Evolutionary conservation across 2,797 vertebrate species (phyloP), one percentile per base, ranked within the genome.

Genomic region (Cuniculus paca): DNA sequence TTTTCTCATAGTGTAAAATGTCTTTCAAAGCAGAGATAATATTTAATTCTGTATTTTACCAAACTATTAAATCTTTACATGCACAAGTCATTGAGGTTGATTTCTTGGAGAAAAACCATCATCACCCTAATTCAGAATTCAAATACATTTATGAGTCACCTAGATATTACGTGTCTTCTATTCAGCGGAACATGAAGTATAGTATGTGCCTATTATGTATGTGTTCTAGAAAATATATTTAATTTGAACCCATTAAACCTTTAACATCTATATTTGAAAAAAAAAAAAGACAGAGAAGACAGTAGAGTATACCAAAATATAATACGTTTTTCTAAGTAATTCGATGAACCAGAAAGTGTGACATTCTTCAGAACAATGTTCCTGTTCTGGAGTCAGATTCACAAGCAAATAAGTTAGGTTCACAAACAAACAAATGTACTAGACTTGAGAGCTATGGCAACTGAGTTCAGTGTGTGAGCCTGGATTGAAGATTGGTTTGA

Each of bases 231-330:
- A 65, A 81, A 95, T 79, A 61, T 81, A 6, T 61, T 94, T 90
- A 56, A 80, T 86, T 82, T 95, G 58, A 94, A 94, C 78, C 48
- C n/a, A 82, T 60, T 82, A 89, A 89, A 79, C 20, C 11, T 75
- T 88, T 56, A 95, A 72, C 5, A 95, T n/a, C 16, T 9, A 24
- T 22, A 42, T 88, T 87, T 54, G 52, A 72, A 16, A 19, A 68
- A 68, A 68, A 19, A 70, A 70, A 60, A 54, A 91, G 79, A 72
- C 11, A 45, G 28, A 70, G 52, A 63, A 36, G 24, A 65, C 10
- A 65, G 34, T 74, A 31, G 14, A 61, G 80, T 31, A 78, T 65
- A 93, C 39, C 42, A 85, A 85, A 82, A 39, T 34, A 39, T 54
- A 65, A n/a, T 39, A 75, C 14, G 26, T 75, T 75, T 83, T 39